Evolutionary conservation across 2,113 vertebrate genomes (phyloP), one percentile per base, ranked within the genome.

Genomic region (Columba janthina): DNA sequence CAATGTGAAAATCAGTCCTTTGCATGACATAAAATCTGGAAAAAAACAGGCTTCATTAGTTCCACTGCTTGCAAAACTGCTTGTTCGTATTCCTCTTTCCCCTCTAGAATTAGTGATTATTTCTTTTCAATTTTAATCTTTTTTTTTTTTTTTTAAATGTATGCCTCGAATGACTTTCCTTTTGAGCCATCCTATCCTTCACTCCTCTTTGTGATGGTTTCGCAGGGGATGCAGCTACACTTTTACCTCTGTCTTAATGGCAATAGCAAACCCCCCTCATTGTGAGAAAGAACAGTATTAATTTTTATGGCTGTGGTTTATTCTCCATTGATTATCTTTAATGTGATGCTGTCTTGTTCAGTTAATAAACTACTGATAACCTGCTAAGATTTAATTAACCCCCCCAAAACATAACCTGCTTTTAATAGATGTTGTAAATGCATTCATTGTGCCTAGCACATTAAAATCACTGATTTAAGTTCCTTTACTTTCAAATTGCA

Each of bases 241-340:
- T 89, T 91, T 85, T 70, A 77, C 42, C 38, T 77, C 34, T 90
- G 28, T 65, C 18, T 80, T 79, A 88, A 70, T 25, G 34, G 46
- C 42, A 85, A 76, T 84, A 83, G n/a, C 64, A 95, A 78, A 20
- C 36, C 38, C 22, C 46, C 32, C 31, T 90, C 29, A 18, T 38
- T 64, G 32, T 62, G 24, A 66, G 71, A 89, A 83, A 58, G 74
- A 91, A 51, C 6, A 56, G 46, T 90, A 90, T 88, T 93, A 93
- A 91, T 97, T 97, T 95, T 96, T 95, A 95, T 1, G 31, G 19
- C 40, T 73, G 71, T 90, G 75, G 38, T 93, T 94, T 94, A 84
- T 91, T 91, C 75, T 84, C 38, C 85, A 94, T 91, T 94, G 94
- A 95, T 96, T 96, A 86, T 96, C 89, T 96, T 95, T 94, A 96